Percentiles rank a stretch among this genome's conserved stretches.
These are phyloP conservation scores for Mythimna albipuncta DNA, from an alignment of 2,888 invertebrate genomes.

Conservation along the genomic window DNA sequence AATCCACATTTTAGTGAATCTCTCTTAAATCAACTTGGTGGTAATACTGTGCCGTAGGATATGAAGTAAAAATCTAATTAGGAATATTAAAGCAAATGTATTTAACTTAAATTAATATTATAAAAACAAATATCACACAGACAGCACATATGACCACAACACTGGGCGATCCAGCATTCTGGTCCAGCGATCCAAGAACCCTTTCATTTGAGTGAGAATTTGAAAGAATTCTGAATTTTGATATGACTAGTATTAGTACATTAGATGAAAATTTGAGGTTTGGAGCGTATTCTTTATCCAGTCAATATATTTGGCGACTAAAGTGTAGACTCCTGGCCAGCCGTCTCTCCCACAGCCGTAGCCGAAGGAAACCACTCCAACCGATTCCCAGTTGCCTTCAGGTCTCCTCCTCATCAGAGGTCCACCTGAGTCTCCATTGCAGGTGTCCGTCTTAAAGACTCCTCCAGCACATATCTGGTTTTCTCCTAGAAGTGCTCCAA, in stretches of 20 bases:
- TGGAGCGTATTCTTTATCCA: conserved; percentile 90
- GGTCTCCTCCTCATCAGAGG: conserved; percentile 92
- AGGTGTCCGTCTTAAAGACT: conserved; percentile 92
- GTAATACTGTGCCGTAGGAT: background rate
- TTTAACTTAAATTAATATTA: conserved; percentile 39
- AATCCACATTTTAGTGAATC: background rate
- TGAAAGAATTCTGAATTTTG: conserved; percentile 38
- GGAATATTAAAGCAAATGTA: conserved; percentile 35
- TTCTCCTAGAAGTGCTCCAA: conserved; percentile 86
- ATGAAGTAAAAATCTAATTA: background rate
- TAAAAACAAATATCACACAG: conserved; percentile 11
- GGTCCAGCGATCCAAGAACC: background rate
- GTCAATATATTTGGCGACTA: conserved; percentile 90
- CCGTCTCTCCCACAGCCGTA: conserved; percentile 92
- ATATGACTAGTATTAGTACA: conserved; percentile 52
- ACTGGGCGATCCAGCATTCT: background rate
- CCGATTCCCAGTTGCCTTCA: conserved; percentile 89
- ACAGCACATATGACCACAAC: conserved; percentile 38
- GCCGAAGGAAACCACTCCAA: conserved; percentile 93
- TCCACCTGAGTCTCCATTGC: conserved; percentile 95
- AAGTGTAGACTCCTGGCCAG: conserved; percentile 93
- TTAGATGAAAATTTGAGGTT: conserved; percentile 75
- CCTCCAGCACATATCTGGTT: conserved; percentile 94
- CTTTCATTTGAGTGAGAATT: conserved; percentile 32
- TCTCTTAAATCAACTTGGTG: background rate